phyloP scores from a whole-genome alignment of 2,113 vertebrate species.

The Poecile atricapillus region DNA sequence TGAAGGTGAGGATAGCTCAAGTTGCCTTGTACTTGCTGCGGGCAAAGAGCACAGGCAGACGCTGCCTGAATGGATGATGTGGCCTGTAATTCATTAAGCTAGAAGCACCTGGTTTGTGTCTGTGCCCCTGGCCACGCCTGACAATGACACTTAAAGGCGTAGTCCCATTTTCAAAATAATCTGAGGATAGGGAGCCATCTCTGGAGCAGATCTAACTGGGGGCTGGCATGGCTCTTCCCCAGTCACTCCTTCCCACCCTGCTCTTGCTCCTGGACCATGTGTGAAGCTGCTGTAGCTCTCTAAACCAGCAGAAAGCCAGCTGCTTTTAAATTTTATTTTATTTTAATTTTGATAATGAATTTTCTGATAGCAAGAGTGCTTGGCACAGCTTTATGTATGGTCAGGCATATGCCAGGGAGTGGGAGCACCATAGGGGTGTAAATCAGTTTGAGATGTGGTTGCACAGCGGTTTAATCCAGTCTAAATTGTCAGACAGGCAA shows the following conservation, averaged over 20 bases:
- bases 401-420: background rate
- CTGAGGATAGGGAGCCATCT: background rate
- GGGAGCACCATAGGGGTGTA: background rate
- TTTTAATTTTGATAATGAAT: background rate
- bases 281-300: background rate
- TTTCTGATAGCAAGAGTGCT: background rate
- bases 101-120: constrained; percentile 31
- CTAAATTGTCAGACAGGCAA: constrained; percentile 23
- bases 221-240: background rate
- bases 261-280: background rate
- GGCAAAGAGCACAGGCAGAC: background rate
- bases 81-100: background rate
- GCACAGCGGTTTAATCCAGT: background rate
- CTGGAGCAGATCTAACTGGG: background rate
- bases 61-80: background rate
- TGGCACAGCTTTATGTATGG: background rate
- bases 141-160: background rate
- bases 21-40: background rate
- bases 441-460: background rate
- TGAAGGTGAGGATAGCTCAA: background rate
- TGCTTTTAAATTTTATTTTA: background rate
- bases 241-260: background rate
- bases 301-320: background rate
- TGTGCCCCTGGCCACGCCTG: background rate
- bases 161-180: background rate